Evolutionary conservation across 2,113 vertebrate species (phyloP), one percentile per base, ranked within the genome.

Genomic region (Echinops telfairi): DNA sequence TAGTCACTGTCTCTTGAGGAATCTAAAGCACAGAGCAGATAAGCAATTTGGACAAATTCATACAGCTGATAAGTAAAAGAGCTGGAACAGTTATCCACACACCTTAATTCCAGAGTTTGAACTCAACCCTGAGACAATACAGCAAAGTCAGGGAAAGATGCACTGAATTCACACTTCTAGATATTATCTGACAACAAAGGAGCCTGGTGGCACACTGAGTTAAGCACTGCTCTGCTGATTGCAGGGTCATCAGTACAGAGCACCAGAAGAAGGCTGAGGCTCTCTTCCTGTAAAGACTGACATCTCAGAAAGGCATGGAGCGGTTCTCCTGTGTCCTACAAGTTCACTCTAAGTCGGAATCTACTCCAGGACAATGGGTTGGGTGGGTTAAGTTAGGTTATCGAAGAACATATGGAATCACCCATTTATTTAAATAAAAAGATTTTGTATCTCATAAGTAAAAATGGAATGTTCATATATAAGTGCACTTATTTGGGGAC

Each of bases 11-110:
- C 66, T 81, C 40, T 86, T 81, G 78, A n/a, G 33, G 40, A 73
- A 93, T 82, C 36, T 85, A 86, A 91, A 31, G 29, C 70, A 94
- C 29, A 78, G 68, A 83, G 15, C 84, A 3, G 12, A 31, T 87
- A 91, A 58, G 33, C 82, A 87, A 85, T 36, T 93, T 40, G 64
- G 31, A 73, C 38, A 89, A 90, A 93, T 6, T 81, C 66, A 85
- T 60, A 95, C 1, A 92, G 60, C 47, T 38, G 85, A 17, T 77
- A 82, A 93, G 2, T 11, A 3, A 38, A 94, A 85, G 31, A 85
- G 20, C 53, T 89, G 31, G 47, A 92, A 91, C 71, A 40, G 57
- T 17, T 19, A 25, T 36, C 14, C 29, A 89, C 38, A 64, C 90
- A 93, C 29, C 88, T 71, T 92, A 40, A 91, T 11, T 75, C 60